Percentiles rank a stretch among this genome's conserved stretches.
Evolutionary conservation across 1,140 invertebrate genomes (phyloP).

Genomic region (Drosophila insularis): DNA sequence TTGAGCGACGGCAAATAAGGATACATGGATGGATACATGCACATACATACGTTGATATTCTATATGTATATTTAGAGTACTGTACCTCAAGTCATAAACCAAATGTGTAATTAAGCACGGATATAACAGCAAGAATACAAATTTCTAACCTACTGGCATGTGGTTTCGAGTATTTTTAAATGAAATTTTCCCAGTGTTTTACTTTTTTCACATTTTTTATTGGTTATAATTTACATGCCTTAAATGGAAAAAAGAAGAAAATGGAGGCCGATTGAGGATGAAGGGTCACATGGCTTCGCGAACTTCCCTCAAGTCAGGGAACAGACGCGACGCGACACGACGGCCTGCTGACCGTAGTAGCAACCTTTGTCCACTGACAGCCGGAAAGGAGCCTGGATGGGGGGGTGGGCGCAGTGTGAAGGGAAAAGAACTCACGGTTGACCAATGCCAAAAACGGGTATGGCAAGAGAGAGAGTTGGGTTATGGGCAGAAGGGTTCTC

Average conservation of each 20-base stretch:
- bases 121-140: slow-evolving; percentile 31
- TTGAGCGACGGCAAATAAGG: slow-evolving; percentile 51
- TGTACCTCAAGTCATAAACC: slow-evolving; percentile 72
- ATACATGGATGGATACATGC: slow-evolving; percentile 6
- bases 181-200: slow-evolving; percentile 24
- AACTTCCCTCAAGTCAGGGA: slow-evolving; percentile 43
- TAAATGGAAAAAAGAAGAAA: neutral
- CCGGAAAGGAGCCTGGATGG: neutral
- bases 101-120: slow-evolving; percentile 65
- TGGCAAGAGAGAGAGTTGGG: neutral
- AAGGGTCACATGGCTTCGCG: neutral
- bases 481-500: slow-evolving; percentile 34
- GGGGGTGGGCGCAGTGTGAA: neutral
- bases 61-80: no score
- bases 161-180: slow-evolving; percentile 26
- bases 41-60: neutral
- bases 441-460: slow-evolving; percentile 13
- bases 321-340: slow-evolving; percentile 34
- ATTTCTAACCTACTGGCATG: slow-evolving; percentile 22
- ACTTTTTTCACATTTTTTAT: slow-evolving; percentile 63
- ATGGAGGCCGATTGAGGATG: neutral
- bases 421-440: slow-evolving; percentile 12
- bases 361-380: slow-evolving; percentile 60
- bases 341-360: slow-evolving; percentile 32
- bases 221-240: slow-evolving; percentile 63